Evolutionary conservation across 2,888 invertebrate genomes (phyloP).

Genomic region (Zonitis immaculata): DNA sequence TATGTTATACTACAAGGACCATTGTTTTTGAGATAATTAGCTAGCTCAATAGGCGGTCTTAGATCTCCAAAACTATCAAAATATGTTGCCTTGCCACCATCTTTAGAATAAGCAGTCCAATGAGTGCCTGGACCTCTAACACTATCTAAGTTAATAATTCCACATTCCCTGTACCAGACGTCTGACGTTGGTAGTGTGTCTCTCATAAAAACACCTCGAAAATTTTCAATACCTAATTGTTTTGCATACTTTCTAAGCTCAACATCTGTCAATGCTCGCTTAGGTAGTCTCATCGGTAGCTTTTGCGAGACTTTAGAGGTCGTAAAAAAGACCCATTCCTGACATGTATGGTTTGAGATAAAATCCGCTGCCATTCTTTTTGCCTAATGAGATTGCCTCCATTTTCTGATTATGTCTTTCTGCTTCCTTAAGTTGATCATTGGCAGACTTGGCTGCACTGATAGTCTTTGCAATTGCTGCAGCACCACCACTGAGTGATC

Average conservation of each 20-base stretch:
- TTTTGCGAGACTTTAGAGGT: conserved; percentile 24
- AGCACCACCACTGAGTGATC: conserved; percentile 39
- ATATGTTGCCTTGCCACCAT: conserved; percentile 4
- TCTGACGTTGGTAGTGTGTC: conserved; percentile 39
- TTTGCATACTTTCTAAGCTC: conserved; percentile 33
- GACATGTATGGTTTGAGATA: conserved; percentile 32
- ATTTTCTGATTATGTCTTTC: conserved; percentile 40
- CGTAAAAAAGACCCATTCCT: conserved; percentile 18
- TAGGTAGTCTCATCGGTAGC: conserved; percentile 25
- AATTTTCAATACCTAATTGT: conserved; percentile 26
- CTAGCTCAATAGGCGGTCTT: conserved; percentile 11
- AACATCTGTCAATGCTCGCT: conserved; percentile 31
- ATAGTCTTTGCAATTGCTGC: conserved; percentile 40
- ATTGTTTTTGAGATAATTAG: conserved; percentile 6
- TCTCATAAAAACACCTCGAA: conserved; percentile 40
- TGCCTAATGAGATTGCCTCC: conserved; percentile 39
- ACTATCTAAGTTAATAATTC: conserved; percentile 32
- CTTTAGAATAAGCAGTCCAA: conserved; percentile 17
- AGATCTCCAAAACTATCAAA: conserved; percentile 16
- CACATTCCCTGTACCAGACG: conserved; percentile 27
- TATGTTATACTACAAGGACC: conserved; percentile 2
- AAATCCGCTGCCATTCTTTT: conserved; percentile 24
- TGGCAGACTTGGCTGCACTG: conserved; percentile 36
- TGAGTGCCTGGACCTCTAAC: conserved; percentile 11
- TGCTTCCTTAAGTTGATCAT: conserved; percentile 34